phyloP scores from a whole-genome alignment of 37 sponge, comb jelly and placozoan species.

The Hexactinellida sp. region DNA sequence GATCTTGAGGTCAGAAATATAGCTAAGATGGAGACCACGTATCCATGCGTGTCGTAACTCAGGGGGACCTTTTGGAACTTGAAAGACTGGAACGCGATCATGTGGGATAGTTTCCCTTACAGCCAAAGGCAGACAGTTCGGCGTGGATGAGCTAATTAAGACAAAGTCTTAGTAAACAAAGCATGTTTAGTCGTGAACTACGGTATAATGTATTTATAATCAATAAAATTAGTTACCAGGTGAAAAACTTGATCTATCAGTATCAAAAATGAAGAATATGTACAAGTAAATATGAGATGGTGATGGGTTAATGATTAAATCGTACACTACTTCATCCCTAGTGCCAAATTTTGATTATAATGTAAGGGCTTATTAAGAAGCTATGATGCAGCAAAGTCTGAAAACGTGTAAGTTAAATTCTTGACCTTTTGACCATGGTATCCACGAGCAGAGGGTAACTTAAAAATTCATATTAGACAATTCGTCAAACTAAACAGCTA shows the following conservation, averaged over 20 bases:
- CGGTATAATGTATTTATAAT: background rate
- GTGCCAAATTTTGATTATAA: background rate
- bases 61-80: background rate
- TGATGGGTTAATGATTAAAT: background rate
- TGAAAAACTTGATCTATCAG: background rate
- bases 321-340: background rate
- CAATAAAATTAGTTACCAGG: background rate
- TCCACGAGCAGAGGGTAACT: too few species aligned
- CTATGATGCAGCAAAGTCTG: too few species aligned
- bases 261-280: background rate
- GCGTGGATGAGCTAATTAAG: background rate
- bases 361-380: too few species aligned
- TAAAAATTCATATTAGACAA: too few species aligned
- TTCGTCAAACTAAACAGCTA: too few species aligned
- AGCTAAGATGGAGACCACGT: background rate
- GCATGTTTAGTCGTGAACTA: too few species aligned
- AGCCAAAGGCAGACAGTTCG: background rate
- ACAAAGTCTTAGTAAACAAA: background rate
- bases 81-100: background rate
- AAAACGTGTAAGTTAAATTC: too few species aligned
- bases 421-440: too few species aligned
- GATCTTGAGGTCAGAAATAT: background rate
- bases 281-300: background rate
- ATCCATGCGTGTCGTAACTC: background rate
- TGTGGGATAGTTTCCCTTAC: conserved; percentile 9